phyloP scores from a whole-genome alignment of 64 coral and sea anemone species.

The Porites australiensis region DNA sequence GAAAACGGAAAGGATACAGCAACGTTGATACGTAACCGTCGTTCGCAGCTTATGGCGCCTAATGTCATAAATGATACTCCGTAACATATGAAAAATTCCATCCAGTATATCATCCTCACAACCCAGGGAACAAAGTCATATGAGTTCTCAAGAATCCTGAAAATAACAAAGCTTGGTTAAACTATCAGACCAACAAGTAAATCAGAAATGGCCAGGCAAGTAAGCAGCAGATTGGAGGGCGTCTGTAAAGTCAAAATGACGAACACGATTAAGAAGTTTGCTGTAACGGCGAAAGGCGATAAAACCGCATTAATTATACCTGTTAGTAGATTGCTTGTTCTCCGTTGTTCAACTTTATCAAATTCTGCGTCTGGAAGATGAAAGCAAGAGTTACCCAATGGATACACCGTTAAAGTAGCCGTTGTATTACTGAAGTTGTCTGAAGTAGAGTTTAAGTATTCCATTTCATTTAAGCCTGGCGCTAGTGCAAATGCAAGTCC shows the following conservation, averaged over 20 bases:
- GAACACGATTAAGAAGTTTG: conserved; percentile 61
- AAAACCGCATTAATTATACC: conserved; percentile 69
- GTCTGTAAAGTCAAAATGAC: conserved; percentile 23
- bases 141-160: conserved; percentile 65
- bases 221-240: conserved; percentile 67
- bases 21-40: too few relatives aligned
- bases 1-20: conserved; percentile 43
- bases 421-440: not conserved
- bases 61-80: too few relatives aligned
- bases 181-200: conserved; percentile 61
- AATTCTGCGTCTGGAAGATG: conserved; percentile 50
- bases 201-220: conserved; percentile 73
- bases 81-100: conserved; percentile 79
- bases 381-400: not conserved
- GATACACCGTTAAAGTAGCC: too few relatives aligned
- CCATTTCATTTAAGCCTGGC: not conserved
- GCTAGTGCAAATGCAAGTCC: not conserved
- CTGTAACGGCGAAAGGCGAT: conserved; percentile 70
- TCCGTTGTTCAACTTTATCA: conserved; percentile 26
- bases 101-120: conserved; percentile 75
- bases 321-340: conserved; percentile 70
- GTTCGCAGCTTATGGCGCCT: too few relatives aligned
- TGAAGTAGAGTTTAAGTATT: too few relatives aligned
- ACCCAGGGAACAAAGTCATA: conserved; percentile 63
- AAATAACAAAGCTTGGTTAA: conserved; percentile 62